A percentile compares a stretch with the other conserved stretches of the same genome.
These are phyloP conservation scores for Furnarius figulus DNA, from an alignment of 2,113 vertebrate genomes.

Conservation along the genomic window DNA sequence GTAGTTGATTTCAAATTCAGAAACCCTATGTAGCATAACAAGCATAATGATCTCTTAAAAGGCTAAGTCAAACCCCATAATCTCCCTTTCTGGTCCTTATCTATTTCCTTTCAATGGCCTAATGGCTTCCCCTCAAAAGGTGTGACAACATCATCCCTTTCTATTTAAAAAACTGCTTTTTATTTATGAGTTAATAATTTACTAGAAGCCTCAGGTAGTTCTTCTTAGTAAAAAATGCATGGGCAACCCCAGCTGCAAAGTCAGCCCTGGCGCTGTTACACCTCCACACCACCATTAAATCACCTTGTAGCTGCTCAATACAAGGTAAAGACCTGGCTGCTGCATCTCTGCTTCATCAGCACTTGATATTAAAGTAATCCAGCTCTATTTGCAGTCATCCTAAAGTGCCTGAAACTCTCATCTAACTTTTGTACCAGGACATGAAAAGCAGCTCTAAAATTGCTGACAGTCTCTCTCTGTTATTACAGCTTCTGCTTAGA, in stretches of 20 bases:
- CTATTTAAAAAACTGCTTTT: slow-evolving; percentile 33
- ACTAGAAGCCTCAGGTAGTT: not conserved
- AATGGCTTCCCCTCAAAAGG: not conserved
- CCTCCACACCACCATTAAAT: not conserved
- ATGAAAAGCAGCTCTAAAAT: not conserved
- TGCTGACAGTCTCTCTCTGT: not conserved
- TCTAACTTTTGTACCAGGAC: not conserved
- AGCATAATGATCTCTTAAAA: not conserved
- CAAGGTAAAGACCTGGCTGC: not conserved
- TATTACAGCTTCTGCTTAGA: not conserved
- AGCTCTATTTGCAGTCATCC: not conserved
- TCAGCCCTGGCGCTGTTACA: not conserved
- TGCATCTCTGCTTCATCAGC: not conserved
- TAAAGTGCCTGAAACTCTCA: not conserved
- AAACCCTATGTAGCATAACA: not conserved
- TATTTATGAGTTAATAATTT: slow-evolving; percentile 15
- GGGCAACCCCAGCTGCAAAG: not conserved
- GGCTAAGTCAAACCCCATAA: not conserved
- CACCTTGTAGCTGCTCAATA: not conserved
- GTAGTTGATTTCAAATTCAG: not conserved
- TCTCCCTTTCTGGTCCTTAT: not conserved
- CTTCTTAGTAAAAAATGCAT: not conserved
- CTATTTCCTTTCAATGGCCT: slow-evolving; percentile 17
- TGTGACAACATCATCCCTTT: not conserved
- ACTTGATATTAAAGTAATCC: not conserved